phyloP scores from a whole-genome alignment of 1,140 invertebrate genomes.

The Leptopilina clavipes region DNA sequence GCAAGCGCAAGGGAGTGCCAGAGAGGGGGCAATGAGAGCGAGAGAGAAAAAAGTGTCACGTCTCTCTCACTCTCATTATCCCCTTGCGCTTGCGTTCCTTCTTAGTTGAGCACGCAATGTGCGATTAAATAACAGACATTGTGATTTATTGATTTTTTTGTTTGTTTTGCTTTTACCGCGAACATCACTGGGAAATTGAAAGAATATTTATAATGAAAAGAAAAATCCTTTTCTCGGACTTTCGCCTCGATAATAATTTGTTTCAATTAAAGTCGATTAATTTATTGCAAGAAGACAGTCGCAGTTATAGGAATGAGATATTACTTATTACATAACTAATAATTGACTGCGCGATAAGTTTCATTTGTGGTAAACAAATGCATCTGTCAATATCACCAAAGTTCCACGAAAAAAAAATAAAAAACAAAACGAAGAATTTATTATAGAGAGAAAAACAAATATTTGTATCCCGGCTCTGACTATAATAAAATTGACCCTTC shows the following conservation, averaged over 20 bases:
- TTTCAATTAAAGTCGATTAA: constrained; percentile 48
- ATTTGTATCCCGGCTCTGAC: neutral
- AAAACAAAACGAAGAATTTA: too few species aligned
- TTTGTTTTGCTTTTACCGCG: too few species aligned
- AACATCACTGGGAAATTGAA: too few species aligned
- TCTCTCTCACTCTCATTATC: too few species aligned
- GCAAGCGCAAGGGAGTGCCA: too few species aligned
- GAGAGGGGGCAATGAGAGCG: too few species aligned
- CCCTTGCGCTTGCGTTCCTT: too few species aligned
- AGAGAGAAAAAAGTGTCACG: too few species aligned
- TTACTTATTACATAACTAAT: constrained; percentile 11
- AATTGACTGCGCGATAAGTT: constrained; percentile 6
- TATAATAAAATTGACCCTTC: neutral
- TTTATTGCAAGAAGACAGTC: constrained; percentile 43
- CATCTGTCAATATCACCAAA: constrained; percentile 13
- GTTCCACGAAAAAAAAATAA: neutral
- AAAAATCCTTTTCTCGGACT: constrained; percentile 31
- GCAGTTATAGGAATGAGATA: neutral
- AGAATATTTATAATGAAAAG: neutral
- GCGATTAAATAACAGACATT: too few species aligned
- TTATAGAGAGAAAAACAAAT: neutral
- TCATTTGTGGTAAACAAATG: constrained; percentile 10
- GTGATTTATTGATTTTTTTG: too few species aligned
- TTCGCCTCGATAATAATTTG: constrained; percentile 43
- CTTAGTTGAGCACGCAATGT: too few species aligned